A percentile compares a stretch with the other conserved stretches of the same genome.
phyloP scores from a whole-genome alignment of 2,797 vertebrate genomes.

The Malacoctenus gilli region DNA sequence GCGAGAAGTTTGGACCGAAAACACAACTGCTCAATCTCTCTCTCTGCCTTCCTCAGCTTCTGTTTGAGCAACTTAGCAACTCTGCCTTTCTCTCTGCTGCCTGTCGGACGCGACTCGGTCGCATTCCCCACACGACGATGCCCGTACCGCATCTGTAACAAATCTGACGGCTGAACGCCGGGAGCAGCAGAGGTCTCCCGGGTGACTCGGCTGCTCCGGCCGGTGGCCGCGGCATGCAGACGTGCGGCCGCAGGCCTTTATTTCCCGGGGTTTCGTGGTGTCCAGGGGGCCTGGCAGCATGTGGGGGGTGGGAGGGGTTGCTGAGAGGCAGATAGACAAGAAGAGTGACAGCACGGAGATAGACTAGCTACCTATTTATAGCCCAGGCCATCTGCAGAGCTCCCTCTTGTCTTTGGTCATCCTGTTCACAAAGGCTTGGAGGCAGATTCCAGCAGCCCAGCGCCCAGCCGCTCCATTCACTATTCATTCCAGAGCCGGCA shows the following conservation, averaged over 20 bases:
- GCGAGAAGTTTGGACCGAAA: conserved; percentile 77
- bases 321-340: conserved; percentile 83
- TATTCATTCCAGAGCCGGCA: conserved; percentile 93
- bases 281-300: conserved; percentile 64
- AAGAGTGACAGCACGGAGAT: conserved; percentile 83
- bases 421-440: conserved; percentile 92
- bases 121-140: conserved; percentile 21
- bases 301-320: conserved; percentile 42
- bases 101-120: conserved; percentile 11
- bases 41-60: conserved; percentile 45
- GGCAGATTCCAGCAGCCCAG: conserved; percentile 91
- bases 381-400: conserved; percentile 89
- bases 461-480: conserved; percentile 91
- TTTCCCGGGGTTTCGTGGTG: conserved; percentile 56
- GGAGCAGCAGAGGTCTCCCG: conserved; percentile 11
- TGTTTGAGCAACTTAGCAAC: conserved; percentile 53
- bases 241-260: conserved; percentile 56
- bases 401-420: conserved; percentile 93
- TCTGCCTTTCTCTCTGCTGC: conserved; percentile 13
- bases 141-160: conserved; percentile 42
- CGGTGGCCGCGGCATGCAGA: conserved; percentile 38
- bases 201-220: conserved; percentile 31
- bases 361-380: conserved; percentile 87
- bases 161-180: conserved; percentile 56
- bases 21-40: conserved; percentile 71